Evolutionary conservation across 2,888 invertebrate species (phyloP).

Genomic region (Sarcophaga subvicina): DNA sequence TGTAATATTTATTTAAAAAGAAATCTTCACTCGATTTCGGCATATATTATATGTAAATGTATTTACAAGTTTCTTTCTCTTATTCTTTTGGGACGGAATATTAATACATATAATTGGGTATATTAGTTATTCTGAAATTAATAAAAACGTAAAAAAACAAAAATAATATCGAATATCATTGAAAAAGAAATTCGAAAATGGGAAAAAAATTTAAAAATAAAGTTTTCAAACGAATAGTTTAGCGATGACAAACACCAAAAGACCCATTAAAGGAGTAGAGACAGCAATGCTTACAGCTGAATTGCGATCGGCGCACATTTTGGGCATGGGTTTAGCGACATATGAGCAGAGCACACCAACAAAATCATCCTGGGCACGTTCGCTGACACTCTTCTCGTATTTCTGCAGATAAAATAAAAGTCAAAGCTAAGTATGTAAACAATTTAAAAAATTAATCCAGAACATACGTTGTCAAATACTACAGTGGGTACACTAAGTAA

Average conservation of each 20-base stretch:
- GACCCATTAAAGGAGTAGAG: constrained; percentile 72
- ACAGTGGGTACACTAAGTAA: constrained; percentile 86
- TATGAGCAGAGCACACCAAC: constrained; percentile 84
- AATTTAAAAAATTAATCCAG: constrained; percentile 45
- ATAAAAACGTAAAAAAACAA: constrained; percentile 9
- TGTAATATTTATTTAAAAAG: constrained; percentile 27
- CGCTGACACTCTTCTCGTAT: constrained; percentile 84
- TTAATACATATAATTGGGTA: constrained; percentile 8
- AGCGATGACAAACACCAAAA: constrained; percentile 72
- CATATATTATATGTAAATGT: constrained; percentile 5
- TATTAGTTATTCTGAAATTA: constrained; percentile 56
- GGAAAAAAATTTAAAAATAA: neutral
- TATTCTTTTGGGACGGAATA: constrained; percentile 38
- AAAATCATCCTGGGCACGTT: constrained; percentile 84
- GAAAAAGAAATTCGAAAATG: neutral
- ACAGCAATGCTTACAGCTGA: constrained; percentile 73
- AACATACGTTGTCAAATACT: constrained; percentile 83
- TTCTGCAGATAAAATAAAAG: constrained; percentile 80
- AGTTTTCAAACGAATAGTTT: constrained; percentile 69
- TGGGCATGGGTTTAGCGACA: constrained; percentile 77
- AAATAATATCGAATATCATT: constrained; percentile 31
- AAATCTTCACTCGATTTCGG: constrained; percentile 18
- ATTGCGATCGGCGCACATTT: constrained; percentile 74
- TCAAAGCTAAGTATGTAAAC: constrained; percentile 52
- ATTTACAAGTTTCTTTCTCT: neutral